phyloP scores from a whole-genome alignment of 1,140 invertebrate species.

The Drosophila bipectinata region DNA sequence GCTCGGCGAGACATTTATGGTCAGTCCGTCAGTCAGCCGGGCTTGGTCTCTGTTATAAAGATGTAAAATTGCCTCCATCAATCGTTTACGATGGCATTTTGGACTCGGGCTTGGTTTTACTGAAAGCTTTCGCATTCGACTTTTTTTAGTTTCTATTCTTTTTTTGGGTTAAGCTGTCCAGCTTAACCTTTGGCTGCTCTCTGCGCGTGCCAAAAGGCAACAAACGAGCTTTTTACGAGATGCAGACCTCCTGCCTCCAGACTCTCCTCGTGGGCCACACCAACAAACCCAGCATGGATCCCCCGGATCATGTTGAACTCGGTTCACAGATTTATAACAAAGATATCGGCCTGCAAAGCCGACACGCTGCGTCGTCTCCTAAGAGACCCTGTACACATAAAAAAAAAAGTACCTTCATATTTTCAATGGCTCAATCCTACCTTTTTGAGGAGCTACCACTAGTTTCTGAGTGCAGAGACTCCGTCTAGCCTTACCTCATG shows the following conservation, averaged over 20 bases:
- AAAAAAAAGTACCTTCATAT: slow-evolving; percentile 1
- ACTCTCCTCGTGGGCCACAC: slow-evolving; percentile 53
- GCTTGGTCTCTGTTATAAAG: slow-evolving; percentile 56
- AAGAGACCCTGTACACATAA: slow-evolving; percentile 11
- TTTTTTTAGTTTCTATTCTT: background rate
- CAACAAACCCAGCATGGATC: slow-evolving; percentile 76
- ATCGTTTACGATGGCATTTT: slow-evolving; percentile 64
- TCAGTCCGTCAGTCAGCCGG: slow-evolving; percentile 45
- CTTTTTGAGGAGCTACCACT: background rate
- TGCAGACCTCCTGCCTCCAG: slow-evolving; percentile 38
- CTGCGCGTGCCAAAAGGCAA: slow-evolving; percentile 79
- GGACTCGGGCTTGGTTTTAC: slow-evolving; percentile 5
- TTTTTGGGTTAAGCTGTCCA: slow-evolving; percentile 65
- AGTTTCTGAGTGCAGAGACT: slow-evolving; percentile 20
- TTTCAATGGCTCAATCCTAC: no score
- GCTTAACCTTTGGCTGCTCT: slow-evolving; percentile 73
- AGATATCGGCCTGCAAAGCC: slow-evolving; percentile 72
- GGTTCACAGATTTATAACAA: slow-evolving; percentile 82
- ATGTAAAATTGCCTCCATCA: slow-evolving; percentile 72
- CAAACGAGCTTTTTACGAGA: slow-evolving; percentile 79
- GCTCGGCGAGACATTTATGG: slow-evolving; percentile 59
- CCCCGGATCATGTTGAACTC: slow-evolving; percentile 70
- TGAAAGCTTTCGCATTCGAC: slow-evolving; percentile 7
- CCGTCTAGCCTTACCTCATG: slow-evolving; percentile 42
- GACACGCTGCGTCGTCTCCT: slow-evolving; percentile 66